Base-by-base conservation (phyloP, 1,140 invertebrate species). In the Psilanteris sp. region DNA sequence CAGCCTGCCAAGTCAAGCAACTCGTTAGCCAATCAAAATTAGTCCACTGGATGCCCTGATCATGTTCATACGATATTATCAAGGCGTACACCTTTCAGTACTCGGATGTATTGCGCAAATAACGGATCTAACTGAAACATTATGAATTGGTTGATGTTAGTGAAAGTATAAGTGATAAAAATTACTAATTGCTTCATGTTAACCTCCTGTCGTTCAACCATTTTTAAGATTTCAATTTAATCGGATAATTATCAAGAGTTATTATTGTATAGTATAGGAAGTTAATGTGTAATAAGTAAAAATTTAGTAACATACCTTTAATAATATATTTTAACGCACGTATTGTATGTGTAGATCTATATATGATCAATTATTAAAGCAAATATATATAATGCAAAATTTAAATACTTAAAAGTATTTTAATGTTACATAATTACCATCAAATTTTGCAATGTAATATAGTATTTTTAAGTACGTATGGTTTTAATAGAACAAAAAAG, bases 81-180 rank as follows among this genome's bases (percentile, higher is more conserved):
- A 43, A 61, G 54, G 44, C 24, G 16, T 61, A 44, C 55, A 52
- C 54, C 67, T 71, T 61, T 71, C 55, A 68, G 4, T 27, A 10
- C 11, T 54, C 26, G 32, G 32, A 71, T 14, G 11, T 16, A 62
- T 71, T 71, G 55, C 55, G 18, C 39, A 71, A 61, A 43, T 31
- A 54, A 16, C 55, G 39, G 46, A 70, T 71, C 46, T 61, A 62
- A 46, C 36, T 13, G 15, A 61, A 61, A 29, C 27, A 61, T 61
- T 59, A 37, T 39, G 24, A 39, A 48, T 55, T 41, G 5, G 26
- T 15, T 5, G 26, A 32, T 14, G 29, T 13, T 39, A 62, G 57
- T 48, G 48, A 72, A 72, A 70, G 54, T n/a, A n/a, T 61, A 59
- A 70, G 59, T 26, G 34, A 29, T 46, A 52, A 54, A 61, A 54